Evolutionary conservation across 1,140 invertebrate species (phyloP), one percentile per base, ranked within the genome.

Genomic region (Lutraria rhynchaena): DNA sequence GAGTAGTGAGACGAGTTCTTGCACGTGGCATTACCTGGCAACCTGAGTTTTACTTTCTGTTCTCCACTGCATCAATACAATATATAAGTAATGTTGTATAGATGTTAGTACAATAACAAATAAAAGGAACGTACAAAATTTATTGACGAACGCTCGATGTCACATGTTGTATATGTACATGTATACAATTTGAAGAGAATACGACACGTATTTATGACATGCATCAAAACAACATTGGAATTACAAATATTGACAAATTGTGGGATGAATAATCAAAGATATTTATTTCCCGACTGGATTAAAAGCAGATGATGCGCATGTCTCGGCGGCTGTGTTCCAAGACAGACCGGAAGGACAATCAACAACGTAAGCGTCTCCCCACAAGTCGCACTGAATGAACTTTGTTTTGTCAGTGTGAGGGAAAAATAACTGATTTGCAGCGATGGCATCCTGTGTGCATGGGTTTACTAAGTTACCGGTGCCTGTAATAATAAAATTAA

Each of bases 371-470:
- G 61, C 71, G 27, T 83, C 70, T 19, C 86, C 86, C 58, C 82
- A 82, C 29, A 81, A 69, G 46, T 84, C 82, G 46, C 86, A 87
- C 69, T 86, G 86, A 44, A 86, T 87, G 69, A 83, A 87, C 35
- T 82, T 77, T 53, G 75, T 83, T 19, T 71, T 33, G 46, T 86
- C 86, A 3, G 86, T 84, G 75, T 87, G 83, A 22, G 84, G 73
- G 57, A 86, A 87, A 74, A 84, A 87, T 24, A 86, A 51, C 46
- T 87, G 80, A 31, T 82, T 74, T 22, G 77, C 81, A 4, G 74
- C 61, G 17, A 85, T 83, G 13, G 65, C 77, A 33, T 60, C 81
- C 11, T 29, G 19, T 2, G 81, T 82, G 77, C 85, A 86, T n/a
- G 81, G 82, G 74, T 86, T 87, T 15, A 7, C 37, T 33, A 70